Percentiles rank a stretch among this genome's conserved stretches.
phyloP scores from a whole-genome alignment of 2,797 vertebrate genomes.

The Amniataba percoides region DNA sequence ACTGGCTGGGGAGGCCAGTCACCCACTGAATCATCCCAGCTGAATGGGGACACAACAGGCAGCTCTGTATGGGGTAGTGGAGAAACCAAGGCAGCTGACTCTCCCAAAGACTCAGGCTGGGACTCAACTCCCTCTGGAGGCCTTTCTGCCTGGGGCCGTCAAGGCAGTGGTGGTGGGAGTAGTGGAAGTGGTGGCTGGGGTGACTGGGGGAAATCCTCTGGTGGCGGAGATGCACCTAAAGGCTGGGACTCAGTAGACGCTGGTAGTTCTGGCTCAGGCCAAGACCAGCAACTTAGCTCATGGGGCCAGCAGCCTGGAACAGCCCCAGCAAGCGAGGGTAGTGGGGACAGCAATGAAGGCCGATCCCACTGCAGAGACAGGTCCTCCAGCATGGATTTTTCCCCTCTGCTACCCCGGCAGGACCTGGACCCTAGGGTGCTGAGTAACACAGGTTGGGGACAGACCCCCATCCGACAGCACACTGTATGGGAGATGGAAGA shows the following conservation, averaged over 20 bases:
- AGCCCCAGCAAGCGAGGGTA: conserved; percentile 90
- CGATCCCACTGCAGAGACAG: conserved; percentile 84
- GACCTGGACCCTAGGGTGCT: conserved; percentile 97
- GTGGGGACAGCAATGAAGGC: conserved; percentile 90
- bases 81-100: conserved; percentile 89
- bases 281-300: conserved; percentile 89
- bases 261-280: conserved; percentile 88
- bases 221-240: conserved; percentile 77
- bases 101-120: conserved; percentile 87
- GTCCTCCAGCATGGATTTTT: conserved; percentile 87
- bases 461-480: conserved; percentile 97
- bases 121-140: conserved; percentile 85
- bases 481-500: conserved; percentile 96
- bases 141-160: conserved; percentile 85
- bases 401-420: conserved; percentile 89
- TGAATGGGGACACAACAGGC: conserved; percentile 90
- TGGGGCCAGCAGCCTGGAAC: conserved; percentile 89
- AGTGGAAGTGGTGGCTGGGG: conserved; percentile 87
- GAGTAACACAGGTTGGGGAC: conserved; percentile 98
- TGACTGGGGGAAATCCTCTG: conserved; percentile 84
- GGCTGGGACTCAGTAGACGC: conserved; percentile 79
- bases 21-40: conserved; percentile 94
- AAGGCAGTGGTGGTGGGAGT: conserved; percentile 86
- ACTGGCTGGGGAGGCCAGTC: conserved; percentile 92
- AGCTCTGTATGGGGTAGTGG: conserved; percentile 92